Evolutionary conservation across 1,140 invertebrate species (phyloP), one percentile per base, ranked within the genome.

Genomic region (Diorhabda carinulata): DNA sequence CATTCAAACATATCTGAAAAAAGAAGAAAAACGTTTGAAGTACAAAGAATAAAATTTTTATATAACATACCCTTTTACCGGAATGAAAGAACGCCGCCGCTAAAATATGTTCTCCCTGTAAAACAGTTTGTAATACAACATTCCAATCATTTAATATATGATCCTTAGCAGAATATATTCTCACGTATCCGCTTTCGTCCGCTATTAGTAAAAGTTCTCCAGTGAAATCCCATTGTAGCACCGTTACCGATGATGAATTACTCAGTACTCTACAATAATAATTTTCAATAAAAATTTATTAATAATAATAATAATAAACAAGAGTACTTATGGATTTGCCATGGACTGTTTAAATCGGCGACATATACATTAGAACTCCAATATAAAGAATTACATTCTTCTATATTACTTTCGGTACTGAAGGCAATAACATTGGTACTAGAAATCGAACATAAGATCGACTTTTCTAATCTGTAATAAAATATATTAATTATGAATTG

Each of bases 361-460:
- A 95, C 90, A 81, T 94, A 96, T 59, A 95, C 91, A 81, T 94
- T 88, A 41, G 88, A 90, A 44, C 89, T 88, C 85, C 89, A 90
- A 62, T 87, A 88, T 76, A 88, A 87, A 6, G 87, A 88, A 63
- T 82, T 85, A 8, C 76, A 78, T 74, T 92, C 90, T 59, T 87
- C 84, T 60, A 91, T 82, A 80, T 89, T 90, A 63, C 85, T 91
- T 9, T 86, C 87, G 61, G 88, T 90, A 25, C 89, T 90, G 78
- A 94, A 95, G 1, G 93, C 93, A 40, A 93, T 87, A 57, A 93
- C 89, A 82, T 95, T 95, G 41, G 86, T 86, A 61, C 87, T 86
- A 3, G 92, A 95, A 75, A 94, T 85, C n/a, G 87, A 86, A 78
- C 89, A 91, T 57, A 89, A 70, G 64, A 77, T 74, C n/a, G 73